phyloP scores from a whole-genome alignment of 2,113 vertebrate genomes.

The Electrona antarctica region DNA sequence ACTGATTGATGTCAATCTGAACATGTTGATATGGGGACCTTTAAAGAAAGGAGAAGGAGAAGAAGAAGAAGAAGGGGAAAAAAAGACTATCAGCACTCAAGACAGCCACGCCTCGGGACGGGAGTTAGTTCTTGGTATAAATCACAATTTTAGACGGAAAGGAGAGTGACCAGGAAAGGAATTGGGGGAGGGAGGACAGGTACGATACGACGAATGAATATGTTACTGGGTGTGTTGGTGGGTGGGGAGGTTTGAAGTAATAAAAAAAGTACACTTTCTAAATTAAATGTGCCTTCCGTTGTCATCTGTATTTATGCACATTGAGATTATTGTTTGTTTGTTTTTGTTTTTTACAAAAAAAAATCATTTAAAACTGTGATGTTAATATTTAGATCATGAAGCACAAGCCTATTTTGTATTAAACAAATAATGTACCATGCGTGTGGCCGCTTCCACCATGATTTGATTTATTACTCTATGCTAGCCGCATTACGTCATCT shows the following conservation, averaged over 20 bases:
- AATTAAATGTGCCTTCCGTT: slow-evolving; percentile 48
- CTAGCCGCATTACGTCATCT: slow-evolving; percentile 57
- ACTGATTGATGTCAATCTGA: slow-evolving; percentile 19
- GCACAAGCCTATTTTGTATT: slow-evolving; percentile 13
- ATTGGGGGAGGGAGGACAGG: slow-evolving; percentile 29
- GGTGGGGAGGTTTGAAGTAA: slow-evolving; percentile 70
- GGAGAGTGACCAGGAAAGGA: slow-evolving; percentile 25
- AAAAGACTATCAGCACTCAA: not conserved
- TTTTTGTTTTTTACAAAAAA: too few relatives aligned
- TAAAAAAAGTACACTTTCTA: slow-evolving; percentile 76
- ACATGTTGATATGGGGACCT: not conserved
- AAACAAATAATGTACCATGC: too few relatives aligned
- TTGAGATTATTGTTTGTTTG: slow-evolving; percentile 10
- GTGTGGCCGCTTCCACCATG: too few relatives aligned
- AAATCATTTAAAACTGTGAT: not conserved
- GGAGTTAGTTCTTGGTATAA: slow-evolving; percentile 9
- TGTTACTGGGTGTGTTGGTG: slow-evolving; percentile 41
- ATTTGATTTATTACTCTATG: not conserved
- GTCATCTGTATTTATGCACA: slow-evolving; percentile 9
- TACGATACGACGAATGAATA: slow-evolving; percentile 37
- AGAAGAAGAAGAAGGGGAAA: not conserved
- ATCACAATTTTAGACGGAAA: slow-evolving; percentile 8
- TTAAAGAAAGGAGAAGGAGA: too few relatives aligned
- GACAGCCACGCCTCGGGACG: not conserved
- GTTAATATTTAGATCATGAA: slow-evolving; percentile 26